Base-by-base conservation (phyloP, 1,140 invertebrate species). In the Helicorthomorpha holstii region DNA sequence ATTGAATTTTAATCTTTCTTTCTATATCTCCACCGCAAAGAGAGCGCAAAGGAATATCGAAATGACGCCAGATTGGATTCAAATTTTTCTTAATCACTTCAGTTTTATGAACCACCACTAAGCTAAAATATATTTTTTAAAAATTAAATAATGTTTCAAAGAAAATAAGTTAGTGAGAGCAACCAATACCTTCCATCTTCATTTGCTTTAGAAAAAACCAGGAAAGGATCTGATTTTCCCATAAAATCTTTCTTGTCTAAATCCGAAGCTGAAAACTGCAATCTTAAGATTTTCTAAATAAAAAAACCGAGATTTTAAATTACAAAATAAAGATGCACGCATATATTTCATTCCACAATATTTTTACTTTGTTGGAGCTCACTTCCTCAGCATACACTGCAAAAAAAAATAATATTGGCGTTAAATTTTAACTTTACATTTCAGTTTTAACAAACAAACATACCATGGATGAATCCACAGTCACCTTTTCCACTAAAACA, bases 1-100 rank as follows among this genome's bases (percentile, higher is more conserved):
- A 43, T 3, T 43, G 10, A 19, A 51, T 45, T 4, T 23, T 21
- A 29, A 51, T 51, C 23, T 4, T 7, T 21, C 26, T 45, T 4
- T 79, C 73, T 58, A 71, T 68, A 60, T 81, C 77, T 7, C 75
- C 76, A 63, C 75, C 74, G 61, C 77, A 79, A 12, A 80, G 58
- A 2, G 67, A 62, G 27, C 73, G 61, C 1, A 77, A 62, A 27
- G 69, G 63, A 16, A 78, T 63, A n/a, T 64, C 64, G 57, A 79
- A 73, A 16, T 69, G 64, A 22, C 44, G 44, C 44, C 44, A 46
- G 7, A 19, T 10, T 46, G 44, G 44, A 25, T 46, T 46, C 21
- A 46, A 46, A 22, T 46, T 46, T 4, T 46, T 46, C 44, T 10
- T 46, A 4, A 46, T 69, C 2, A 73, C 68, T 63, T 76, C 73